Evolutionary conservation across 2,113 vertebrate genomes (phyloP).

Genomic region (Heterocephalus glaber): DNA sequence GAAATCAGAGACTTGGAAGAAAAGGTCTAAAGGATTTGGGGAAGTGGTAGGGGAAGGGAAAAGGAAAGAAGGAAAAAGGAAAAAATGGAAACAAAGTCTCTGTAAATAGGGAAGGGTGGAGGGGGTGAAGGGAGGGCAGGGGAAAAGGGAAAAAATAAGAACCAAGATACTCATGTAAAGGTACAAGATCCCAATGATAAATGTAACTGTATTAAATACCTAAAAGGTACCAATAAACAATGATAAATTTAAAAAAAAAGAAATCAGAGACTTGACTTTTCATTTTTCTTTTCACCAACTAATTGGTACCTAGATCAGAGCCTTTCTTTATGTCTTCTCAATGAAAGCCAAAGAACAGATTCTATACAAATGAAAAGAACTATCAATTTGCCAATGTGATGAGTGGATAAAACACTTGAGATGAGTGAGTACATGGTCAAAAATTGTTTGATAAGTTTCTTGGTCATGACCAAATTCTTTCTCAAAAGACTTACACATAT

Average conservation of each 20-base stretch:
- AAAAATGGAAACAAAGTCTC: too few relatives aligned
- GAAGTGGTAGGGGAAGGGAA: too few relatives aligned
- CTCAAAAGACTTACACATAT: neutral
- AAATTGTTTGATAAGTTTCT: neutral
- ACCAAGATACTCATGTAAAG: too few relatives aligned
- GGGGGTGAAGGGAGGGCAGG: too few relatives aligned
- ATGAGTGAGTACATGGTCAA: neutral
- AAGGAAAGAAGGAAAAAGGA: too few relatives aligned
- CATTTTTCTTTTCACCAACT: neutral
- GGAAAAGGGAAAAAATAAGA: too few relatives aligned
- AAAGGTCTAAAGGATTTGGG: too few relatives aligned
- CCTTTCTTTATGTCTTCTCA: neutral
- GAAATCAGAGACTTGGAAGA: neutral
- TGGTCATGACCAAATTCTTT: neutral
- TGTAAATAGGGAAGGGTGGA: too few relatives aligned
- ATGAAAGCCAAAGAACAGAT: neutral
- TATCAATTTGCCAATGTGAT: neutral
- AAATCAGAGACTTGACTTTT: neutral
- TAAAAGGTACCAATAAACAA: too few relatives aligned
- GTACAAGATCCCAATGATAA: too few relatives aligned
- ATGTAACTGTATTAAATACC: too few relatives aligned
- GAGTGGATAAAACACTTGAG: neutral
- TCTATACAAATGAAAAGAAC: neutral
- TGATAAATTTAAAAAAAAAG: too few relatives aligned
- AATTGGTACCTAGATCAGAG: neutral